These are phyloP conservation scores for Poeciliopsis occidentalis DNA, from an alignment of 2,113 vertebrate species.

Conservation along the genomic window DNA sequence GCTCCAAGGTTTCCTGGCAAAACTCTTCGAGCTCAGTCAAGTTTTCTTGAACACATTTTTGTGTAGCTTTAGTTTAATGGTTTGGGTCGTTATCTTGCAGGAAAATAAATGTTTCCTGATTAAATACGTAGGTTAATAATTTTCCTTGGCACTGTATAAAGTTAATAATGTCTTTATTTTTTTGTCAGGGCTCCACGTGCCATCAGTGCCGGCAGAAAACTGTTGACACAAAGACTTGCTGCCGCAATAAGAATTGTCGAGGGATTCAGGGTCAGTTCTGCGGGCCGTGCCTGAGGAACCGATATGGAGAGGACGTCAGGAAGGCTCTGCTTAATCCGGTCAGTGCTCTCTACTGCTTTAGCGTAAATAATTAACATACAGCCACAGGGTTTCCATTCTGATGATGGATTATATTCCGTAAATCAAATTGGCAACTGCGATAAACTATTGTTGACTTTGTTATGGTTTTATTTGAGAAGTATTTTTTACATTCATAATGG, in stretches of 20 bases:
- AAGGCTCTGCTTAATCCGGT: constrained; percentile 80
- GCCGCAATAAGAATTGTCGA: constrained; percentile 75
- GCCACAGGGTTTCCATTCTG: not conserved
- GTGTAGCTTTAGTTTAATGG: too few species aligned
- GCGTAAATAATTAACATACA: not conserved
- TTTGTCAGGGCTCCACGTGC: constrained; percentile 79
- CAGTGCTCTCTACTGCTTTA: constrained; percentile 23
- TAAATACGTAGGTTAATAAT: too few species aligned
- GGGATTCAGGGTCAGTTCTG: constrained; percentile 83
- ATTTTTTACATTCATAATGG: not conserved
- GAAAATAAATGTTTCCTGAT: too few species aligned
- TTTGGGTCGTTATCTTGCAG: too few species aligned
- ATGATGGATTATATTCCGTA: not conserved
- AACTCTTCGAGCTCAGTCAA: too few species aligned
- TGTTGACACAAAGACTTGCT: constrained; percentile 80
- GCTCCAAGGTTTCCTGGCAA: too few species aligned
- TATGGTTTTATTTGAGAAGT: not conserved
- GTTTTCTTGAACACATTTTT: too few species aligned
- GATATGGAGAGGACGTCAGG: constrained; percentile 81
- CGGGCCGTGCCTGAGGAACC: constrained; percentile 81
- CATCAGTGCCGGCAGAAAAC: constrained; percentile 86
- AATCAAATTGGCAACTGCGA: not conserved
- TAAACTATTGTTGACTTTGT: not conserved
- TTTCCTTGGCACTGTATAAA: too few species aligned
- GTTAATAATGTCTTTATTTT: too few species aligned